Conservation (phyloP, 2,113 vertebrate species). For the Neogale vison region DNA sequence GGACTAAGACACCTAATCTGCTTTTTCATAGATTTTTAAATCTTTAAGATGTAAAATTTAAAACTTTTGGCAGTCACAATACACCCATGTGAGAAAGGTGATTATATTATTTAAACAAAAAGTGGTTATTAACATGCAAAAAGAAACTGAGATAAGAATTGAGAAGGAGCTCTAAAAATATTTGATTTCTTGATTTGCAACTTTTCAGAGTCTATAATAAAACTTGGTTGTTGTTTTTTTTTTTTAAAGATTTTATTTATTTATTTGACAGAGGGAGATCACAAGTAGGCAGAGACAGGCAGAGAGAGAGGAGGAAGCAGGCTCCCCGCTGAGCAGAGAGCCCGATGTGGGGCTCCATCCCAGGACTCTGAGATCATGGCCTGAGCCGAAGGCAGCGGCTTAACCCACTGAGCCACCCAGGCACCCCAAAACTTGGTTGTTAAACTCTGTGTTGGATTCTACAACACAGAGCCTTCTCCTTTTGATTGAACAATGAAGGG, state of each 20-base stretch:
- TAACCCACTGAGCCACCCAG: too few species aligned
- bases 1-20: not conserved
- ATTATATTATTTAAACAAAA: not conserved
- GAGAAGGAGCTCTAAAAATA: not conserved
- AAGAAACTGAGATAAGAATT: not conserved
- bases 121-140: not conserved
- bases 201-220: not conserved
- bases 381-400: too few species aligned
- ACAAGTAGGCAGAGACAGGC: too few species aligned
- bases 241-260: too few species aligned
- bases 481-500: not conserved
- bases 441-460: not conserved
- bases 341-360: too few species aligned
- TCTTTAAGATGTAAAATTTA: not conserved
- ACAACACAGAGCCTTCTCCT: not conserved
- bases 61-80: not conserved
- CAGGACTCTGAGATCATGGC: too few species aligned
- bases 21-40: not conserved
- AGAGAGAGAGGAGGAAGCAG: too few species aligned
- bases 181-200: not conserved
- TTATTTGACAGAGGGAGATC: too few species aligned
- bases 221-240: not conserved
- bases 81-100: not conserved
- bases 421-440: not conserved
- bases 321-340: too few species aligned